A percentile compares a stretch with the other conserved stretches of the same genome.
Evolutionary conservation across 2,888 invertebrate genomes (phyloP).

Genomic region (Galeopsomyia nigrocyanea): DNA sequence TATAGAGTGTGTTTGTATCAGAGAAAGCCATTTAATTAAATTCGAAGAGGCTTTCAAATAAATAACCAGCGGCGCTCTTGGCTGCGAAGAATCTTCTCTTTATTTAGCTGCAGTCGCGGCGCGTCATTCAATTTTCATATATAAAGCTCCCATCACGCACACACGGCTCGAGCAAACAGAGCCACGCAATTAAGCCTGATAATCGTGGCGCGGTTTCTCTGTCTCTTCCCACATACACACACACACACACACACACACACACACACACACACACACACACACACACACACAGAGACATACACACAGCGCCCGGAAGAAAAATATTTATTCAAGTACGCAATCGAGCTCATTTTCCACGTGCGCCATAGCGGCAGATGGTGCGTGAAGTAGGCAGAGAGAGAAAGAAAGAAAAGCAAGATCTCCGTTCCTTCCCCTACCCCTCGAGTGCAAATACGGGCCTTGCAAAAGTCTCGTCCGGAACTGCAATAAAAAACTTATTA

Average conservation of each 20-base stretch:
- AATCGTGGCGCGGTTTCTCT: too few species aligned
- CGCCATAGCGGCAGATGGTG: not conserved
- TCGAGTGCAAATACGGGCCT: not conserved
- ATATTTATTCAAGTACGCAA: constrained; percentile 21
- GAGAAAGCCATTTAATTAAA: too few species aligned
- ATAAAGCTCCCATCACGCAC: too few species aligned
- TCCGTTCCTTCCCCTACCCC: not conserved
- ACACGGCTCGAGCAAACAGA: too few species aligned
- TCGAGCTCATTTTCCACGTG: not conserved
- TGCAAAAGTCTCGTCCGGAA: not conserved
- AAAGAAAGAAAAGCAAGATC: not conserved
- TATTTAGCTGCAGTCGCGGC: too few species aligned
- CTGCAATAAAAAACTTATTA: constrained; percentile 46
- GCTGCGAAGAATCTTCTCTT: too few species aligned
- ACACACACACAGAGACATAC: not conserved
- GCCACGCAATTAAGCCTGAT: too few species aligned
- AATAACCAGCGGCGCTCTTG: too few species aligned
- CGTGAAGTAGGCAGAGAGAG: not conserved
- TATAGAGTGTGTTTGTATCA: too few species aligned
- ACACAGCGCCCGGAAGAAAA: not conserved
- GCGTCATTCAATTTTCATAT: too few species aligned
- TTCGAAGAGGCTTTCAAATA: too few species aligned
- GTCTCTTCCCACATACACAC: not conserved
- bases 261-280: not conserved
- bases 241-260: not conserved